Base-by-base conservation (phyloP, 2,888 invertebrate genomes). In the Drosophila algonquin region DNA sequence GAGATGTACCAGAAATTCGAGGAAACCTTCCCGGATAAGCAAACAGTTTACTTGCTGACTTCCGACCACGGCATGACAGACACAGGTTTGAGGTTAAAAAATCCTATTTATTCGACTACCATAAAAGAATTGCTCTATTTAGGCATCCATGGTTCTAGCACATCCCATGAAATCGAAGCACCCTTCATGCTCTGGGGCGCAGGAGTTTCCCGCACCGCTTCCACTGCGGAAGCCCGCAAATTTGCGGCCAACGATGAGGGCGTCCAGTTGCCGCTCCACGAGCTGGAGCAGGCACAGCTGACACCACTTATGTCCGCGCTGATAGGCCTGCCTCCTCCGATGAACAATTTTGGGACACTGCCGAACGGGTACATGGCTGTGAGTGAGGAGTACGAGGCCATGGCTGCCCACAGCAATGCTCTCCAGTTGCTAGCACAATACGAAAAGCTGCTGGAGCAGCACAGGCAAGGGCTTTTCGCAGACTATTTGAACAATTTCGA, bases 21-120 rank as follows among this genome's bases (percentile, higher is more conserved):
- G 81, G 91, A 94, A 10, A 95, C 94, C 87, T 99, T 96, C 93
- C 91, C 95, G 86, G 97, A 98, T 92, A 93, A 94, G 2, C 93
- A 93, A 82, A 99, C 99, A 0, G 95, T 96, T 1, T 99, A 96
- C 91, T 91, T 99, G 55, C 95, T 99, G 91, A 98, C 99, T 9
- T 95, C 99, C 8, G 99, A 99, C 93, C 99, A 99, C 93, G 99
- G 99, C 68, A 99, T 99, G 99, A 99, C 99, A 14, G 96, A 99
- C 92, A 98, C 98, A 96, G 99, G 99, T 91, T 53, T 51, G 53
- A 8, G 12, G 35, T 40, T 7, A n/a, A n/a, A 40, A 7, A n/a
- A 40, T 2, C 14, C 40, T 2, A 40, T 40, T 40, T 40, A 40
- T n/a, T 40, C 7, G 2, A 18, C 21, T 30, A 27, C 6, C 10